Evolutionary conservation across 1,140 invertebrate species (phyloP).

Genomic region (Phymastichus coffea): DNA sequence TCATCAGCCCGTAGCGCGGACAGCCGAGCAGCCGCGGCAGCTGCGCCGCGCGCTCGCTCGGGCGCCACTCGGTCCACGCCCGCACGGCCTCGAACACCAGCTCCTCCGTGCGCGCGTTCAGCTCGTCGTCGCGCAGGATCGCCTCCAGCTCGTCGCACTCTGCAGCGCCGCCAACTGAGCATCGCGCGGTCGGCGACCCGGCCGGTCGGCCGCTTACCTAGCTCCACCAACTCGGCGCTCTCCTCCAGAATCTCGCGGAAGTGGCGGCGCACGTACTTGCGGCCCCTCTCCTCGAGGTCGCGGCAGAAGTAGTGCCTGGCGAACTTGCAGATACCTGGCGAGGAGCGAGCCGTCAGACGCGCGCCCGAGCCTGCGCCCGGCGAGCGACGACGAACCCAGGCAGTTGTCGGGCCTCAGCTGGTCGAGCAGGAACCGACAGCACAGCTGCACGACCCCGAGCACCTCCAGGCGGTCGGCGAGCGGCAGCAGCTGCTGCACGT

Average conservation of each 20-base stretch:
- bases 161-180: background rate
- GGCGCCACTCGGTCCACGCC: conserved; percentile 55
- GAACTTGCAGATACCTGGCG: conserved; percentile 69
- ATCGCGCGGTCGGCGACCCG: too few relatives aligned
- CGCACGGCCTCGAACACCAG: conserved; percentile 67
- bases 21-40: conserved; percentile 64
- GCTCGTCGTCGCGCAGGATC: conserved; percentile 73
- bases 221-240: conserved; percentile 71
- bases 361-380: background rate
- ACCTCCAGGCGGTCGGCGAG: conserved; percentile 79
- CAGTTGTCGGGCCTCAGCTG: conserved; percentile 73
- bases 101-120: conserved; percentile 72
- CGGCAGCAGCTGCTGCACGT: conserved; percentile 74
- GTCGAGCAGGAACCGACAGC: conserved; percentile 70
- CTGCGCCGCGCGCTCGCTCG: conserved; percentile 50
- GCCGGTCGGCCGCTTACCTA: too few relatives aligned
- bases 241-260: conserved; percentile 68
- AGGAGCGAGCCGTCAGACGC: too few relatives aligned
- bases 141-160: conserved; percentile 65
- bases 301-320: conserved; percentile 70
- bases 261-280: conserved; percentile 70
- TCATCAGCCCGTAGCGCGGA: conserved; percentile 68
- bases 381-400: conserved; percentile 63
- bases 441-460: conserved; percentile 72
- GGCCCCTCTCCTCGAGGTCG: conserved; percentile 68